Percentiles rank a stretch among this genome's conserved stretches.
Conservation (phyloP, 2,797 vertebrate species). For the Pelodytes ibericus region DNA sequence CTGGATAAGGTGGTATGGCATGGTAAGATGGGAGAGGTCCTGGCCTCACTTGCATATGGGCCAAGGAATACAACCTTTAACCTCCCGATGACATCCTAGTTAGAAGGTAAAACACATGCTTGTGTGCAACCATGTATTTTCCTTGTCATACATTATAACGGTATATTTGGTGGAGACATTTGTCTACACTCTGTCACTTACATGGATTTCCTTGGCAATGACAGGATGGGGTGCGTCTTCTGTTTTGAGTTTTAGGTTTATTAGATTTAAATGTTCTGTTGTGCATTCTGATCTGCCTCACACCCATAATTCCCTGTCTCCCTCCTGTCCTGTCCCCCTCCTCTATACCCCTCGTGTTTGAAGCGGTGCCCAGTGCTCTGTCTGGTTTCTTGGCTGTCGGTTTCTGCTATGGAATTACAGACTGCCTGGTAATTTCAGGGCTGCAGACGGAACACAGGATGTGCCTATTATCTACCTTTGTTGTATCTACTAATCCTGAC, state of each 20-base stretch:
- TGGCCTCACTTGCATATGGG: too few relatives aligned
- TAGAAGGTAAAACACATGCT: too few relatives aligned
- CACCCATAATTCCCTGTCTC: constrained; percentile 7
- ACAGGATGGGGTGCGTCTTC: not conserved
- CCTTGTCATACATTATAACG: too few relatives aligned
- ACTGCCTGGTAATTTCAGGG: constrained; percentile 46
- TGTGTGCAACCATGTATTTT: too few relatives aligned
- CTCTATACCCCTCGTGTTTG: constrained; percentile 14
- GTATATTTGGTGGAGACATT: too few relatives aligned
- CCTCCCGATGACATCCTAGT: too few relatives aligned
- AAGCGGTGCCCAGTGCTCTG: constrained; percentile 36
- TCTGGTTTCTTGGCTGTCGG: constrained; percentile 42
- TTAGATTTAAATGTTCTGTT: constrained; percentile 1
- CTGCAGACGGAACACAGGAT: constrained; percentile 42
- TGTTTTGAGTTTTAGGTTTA: not conserved
- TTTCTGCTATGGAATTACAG: constrained; percentile 42
- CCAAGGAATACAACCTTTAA: too few relatives aligned
- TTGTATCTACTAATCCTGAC: constrained; percentile 45
- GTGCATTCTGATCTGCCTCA: not conserved
- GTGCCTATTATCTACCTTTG: constrained; percentile 45
- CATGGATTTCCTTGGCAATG: not conserved
- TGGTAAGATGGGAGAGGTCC: too few relatives aligned
- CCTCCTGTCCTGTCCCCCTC: constrained; percentile 4
- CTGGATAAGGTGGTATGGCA: too few relatives aligned
- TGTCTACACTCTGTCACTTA: too few relatives aligned